Evolutionary conservation across 2,888 invertebrate species (phyloP).

Genomic region (Lepidochitona cinerea): DNA sequence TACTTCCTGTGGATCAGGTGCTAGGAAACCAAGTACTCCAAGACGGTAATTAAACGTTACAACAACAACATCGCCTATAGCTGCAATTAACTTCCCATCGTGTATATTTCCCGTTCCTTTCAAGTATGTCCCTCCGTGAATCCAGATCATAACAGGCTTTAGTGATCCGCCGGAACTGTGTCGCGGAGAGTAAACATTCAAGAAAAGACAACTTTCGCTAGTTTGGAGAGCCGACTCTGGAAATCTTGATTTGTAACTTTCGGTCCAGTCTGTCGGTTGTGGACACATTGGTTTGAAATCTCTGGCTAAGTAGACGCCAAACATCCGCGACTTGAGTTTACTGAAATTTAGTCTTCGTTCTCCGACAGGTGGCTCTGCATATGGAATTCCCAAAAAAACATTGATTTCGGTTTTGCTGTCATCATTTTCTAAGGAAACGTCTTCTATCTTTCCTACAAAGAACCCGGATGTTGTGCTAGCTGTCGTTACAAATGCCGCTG

Average conservation of each 20-base stretch:
- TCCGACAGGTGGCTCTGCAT: slow-evolving; percentile 4
- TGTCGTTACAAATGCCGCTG: too few relatives aligned
- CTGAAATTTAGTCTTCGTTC: not conserved
- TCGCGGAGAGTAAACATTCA: slow-evolving; percentile 91
- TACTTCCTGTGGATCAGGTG: slow-evolving; percentile 16
- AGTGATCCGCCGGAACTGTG: slow-evolving; percentile 73
- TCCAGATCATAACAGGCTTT: slow-evolving; percentile 84
- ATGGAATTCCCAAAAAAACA: slow-evolving; percentile 6
- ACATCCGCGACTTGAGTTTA: not conserved
- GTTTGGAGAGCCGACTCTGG: too few relatives aligned
- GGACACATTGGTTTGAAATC: not conserved
- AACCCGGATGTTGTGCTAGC: not conserved
- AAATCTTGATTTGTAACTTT: not conserved
- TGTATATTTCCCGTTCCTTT: slow-evolving; percentile 84
- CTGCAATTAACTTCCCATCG: slow-evolving; percentile 70
- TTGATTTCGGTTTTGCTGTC: not conserved
- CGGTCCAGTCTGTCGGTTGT: not conserved
- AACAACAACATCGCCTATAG: slow-evolving; percentile 18
- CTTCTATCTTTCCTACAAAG: not conserved
- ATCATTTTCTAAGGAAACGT: not conserved
- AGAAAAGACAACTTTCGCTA: slow-evolving; percentile 95
- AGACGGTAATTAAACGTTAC: slow-evolving; percentile 30
- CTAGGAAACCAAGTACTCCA: slow-evolving; percentile 33
- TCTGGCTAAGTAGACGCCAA: not conserved
- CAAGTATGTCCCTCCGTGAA: slow-evolving; percentile 94